phyloP scores from a whole-genome alignment of 2,888 invertebrate species.

The Andrena camellia region DNA sequence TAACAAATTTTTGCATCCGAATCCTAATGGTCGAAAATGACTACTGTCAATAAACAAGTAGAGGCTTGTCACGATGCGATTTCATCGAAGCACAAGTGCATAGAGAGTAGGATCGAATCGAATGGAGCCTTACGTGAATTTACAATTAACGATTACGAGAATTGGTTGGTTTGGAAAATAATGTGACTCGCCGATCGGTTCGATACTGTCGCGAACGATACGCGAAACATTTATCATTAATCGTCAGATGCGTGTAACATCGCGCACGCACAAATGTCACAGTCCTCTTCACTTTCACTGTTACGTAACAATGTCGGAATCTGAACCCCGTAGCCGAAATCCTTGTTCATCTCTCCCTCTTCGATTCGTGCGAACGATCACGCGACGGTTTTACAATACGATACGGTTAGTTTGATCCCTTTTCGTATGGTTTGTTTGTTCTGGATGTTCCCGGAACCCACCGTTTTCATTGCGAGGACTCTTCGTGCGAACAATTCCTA shows the following conservation, averaged over 20 bases:
- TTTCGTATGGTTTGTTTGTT: constrained; percentile 5
- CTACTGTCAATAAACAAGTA: too few species aligned
- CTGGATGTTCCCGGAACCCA: constrained; percentile 72
- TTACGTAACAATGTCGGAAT: constrained; percentile 73
- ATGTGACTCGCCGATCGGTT: background rate
- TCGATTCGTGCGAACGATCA: constrained; percentile 13
- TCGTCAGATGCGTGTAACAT: constrained; percentile 41
- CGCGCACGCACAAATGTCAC: constrained; percentile 72
- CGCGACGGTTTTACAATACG: background rate
- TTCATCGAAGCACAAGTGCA: background rate
- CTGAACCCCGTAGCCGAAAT: background rate
- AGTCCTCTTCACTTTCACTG: constrained; percentile 82
- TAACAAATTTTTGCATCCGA: too few species aligned
- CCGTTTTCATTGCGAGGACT: constrained; percentile 79
- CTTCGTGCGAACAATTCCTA: constrained; percentile 60
- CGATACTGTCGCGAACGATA: background rate
- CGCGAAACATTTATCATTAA: constrained; percentile 27
- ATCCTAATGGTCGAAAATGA: too few species aligned
- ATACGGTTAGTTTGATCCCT: background rate
- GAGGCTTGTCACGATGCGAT: background rate
- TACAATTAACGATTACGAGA: background rate
- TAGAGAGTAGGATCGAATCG: background rate
- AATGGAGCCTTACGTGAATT: background rate
- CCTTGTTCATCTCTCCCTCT: background rate
- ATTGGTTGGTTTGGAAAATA: background rate